phyloP scores from a whole-genome alignment of 2,888 invertebrate species.

The Patella ulyssiponensis region DNA sequence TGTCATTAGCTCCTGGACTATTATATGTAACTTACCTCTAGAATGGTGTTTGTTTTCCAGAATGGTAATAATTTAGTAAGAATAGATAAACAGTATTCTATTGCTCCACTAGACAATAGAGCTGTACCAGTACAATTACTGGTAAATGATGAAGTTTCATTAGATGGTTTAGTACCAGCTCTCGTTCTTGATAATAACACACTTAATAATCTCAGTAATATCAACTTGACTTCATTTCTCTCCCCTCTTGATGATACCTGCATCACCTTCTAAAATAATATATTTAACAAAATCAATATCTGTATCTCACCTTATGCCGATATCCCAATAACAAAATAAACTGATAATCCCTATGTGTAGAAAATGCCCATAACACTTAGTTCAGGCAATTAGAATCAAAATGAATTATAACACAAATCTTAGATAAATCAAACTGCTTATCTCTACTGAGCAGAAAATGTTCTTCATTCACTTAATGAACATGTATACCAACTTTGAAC shows the following conservation, averaged over 20 bases:
- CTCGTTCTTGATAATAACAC: constrained; percentile 70
- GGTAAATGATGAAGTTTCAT: constrained; percentile 75
- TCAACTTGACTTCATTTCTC: constrained; percentile 83
- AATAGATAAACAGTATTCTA: constrained; percentile 82
- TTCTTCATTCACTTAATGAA: no score
- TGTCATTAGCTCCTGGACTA: no score
- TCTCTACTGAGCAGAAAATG: no score
- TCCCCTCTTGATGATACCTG: not conserved
- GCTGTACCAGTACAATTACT: constrained; percentile 82
- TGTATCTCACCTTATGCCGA: no score
- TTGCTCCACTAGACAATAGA: constrained; percentile 80
- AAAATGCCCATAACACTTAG: no score
- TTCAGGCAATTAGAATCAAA: no score
- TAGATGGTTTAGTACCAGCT: constrained; percentile 68
- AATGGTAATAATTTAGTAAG: constrained; percentile 79
- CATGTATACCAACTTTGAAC: no score
- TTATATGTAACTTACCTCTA: constrained; percentile 66
- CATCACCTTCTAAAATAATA: constrained; percentile 10
- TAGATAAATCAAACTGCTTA: no score
- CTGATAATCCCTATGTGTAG: no score
- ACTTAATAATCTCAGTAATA: constrained; percentile 90
- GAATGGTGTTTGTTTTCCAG: constrained; percentile 67
- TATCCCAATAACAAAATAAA: no score
- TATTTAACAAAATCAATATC: no score
- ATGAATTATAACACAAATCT: no score